Evolutionary conservation across 1,140 invertebrate species (phyloP).

Genomic region (Drusus annulatus): DNA sequence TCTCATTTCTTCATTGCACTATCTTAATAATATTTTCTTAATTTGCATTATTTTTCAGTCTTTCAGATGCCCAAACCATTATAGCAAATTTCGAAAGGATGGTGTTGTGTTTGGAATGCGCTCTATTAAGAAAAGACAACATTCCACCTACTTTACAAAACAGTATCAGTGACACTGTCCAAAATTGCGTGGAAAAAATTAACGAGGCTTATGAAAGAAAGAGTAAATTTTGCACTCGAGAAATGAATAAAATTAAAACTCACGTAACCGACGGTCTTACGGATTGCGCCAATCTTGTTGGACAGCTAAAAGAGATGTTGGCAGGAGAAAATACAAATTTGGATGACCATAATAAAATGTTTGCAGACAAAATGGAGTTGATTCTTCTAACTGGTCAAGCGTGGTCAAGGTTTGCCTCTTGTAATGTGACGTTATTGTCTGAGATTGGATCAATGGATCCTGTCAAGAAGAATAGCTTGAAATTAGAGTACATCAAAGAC

Average conservation of each 20-base stretch:
- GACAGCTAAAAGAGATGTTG: conserved; percentile 7
- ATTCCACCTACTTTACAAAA: background rate
- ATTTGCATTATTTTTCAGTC: conserved; percentile 47
- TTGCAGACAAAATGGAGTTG: conserved; percentile 16
- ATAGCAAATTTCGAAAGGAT: conserved; percentile 53
- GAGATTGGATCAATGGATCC: conserved; percentile 78
- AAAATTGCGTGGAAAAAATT: conserved; percentile 24
- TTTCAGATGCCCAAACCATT: conserved; percentile 43
- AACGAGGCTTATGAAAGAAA: conserved; percentile 24
- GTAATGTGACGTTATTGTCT: conserved; percentile 61
- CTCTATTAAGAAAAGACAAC: conserved; percentile 45
- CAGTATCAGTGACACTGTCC: background rate
- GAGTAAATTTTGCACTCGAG: conserved; percentile 17
- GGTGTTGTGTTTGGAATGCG: conserved; percentile 38
- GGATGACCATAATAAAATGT: background rate
- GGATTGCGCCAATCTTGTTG: background rate
- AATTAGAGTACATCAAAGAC: conserved; percentile 77
- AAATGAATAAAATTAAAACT: conserved; percentile 25
- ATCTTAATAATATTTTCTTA: too few species aligned
- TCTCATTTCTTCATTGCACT: background rate
- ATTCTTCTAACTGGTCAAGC: conserved; percentile 25
- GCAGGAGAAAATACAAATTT: background rate
- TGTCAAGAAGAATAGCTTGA: conserved; percentile 79
- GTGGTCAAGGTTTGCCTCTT: conserved; percentile 50
- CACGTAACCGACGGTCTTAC: conserved; percentile 24